Evolutionary conservation across 2,888 invertebrate species (phyloP).

Genomic region (Cerastis leucographa): DNA sequence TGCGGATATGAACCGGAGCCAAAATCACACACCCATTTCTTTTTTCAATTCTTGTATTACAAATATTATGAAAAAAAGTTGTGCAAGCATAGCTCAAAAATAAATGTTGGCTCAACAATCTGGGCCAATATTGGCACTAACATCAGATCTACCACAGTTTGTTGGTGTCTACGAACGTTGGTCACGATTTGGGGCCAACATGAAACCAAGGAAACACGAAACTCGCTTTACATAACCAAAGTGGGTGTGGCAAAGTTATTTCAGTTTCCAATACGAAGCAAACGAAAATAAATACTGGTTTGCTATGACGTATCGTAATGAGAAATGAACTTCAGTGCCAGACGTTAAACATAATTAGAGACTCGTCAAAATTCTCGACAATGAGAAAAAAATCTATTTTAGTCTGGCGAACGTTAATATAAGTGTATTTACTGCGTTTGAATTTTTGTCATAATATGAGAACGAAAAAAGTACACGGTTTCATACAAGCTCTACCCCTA

Average conservation of each 20-base stretch:
- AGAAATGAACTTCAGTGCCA: constrained; percentile 66
- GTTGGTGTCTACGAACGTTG: constrained; percentile 11
- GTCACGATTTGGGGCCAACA: constrained; percentile 1
- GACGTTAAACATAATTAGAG: constrained; percentile 54
- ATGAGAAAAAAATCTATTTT: constrained; percentile 34
- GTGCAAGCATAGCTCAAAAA: not conserved
- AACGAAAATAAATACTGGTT: constrained; percentile 52
- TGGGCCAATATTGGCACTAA: not conserved
- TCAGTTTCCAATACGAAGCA: constrained; percentile 44
- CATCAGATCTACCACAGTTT: not conserved
- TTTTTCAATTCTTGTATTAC: constrained; percentile 9
- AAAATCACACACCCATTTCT: constrained; percentile 40
- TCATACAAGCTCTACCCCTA: not conserved
- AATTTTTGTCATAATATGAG: not conserved
- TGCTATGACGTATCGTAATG: constrained; percentile 61
- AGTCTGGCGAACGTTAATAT: constrained; percentile 9
- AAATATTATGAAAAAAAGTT: constrained; percentile 6
- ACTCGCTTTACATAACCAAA: constrained; percentile 52
- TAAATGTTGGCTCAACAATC: constrained; percentile 5
- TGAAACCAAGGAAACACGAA: constrained; percentile 44
- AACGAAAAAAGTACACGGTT: not conserved
- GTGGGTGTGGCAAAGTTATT: constrained; percentile 68
- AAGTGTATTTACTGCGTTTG: not conserved
- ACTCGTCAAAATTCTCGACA: constrained; percentile 55
- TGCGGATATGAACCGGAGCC: constrained; percentile 20